phyloP scores from a whole-genome alignment of 2,797 vertebrate species.

The Gobionotothen gibberifrons region DNA sequence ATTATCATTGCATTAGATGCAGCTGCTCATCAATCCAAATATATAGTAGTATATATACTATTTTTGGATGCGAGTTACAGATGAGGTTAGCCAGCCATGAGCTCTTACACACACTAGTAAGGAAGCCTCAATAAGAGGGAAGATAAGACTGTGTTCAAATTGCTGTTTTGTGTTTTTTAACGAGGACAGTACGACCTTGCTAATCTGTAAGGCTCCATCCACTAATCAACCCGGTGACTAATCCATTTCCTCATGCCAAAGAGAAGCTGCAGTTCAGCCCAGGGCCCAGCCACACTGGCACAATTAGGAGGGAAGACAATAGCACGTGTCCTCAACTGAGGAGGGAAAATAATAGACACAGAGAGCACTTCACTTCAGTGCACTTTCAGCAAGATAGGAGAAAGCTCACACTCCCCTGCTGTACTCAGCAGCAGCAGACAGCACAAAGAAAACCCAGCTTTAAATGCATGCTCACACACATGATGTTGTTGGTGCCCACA shows the following conservation, averaged over 20 bases:
- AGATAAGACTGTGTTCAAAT: conserved; percentile 70
- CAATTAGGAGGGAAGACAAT: conserved; percentile 63
- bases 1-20: conserved; percentile 52
- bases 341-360: conserved; percentile 51
- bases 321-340: conserved; percentile 46
- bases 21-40: conserved; percentile 43
- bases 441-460: conserved; percentile 20
- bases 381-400: conserved; percentile 45
- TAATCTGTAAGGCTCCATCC: conserved; percentile 76
- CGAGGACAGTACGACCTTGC: conserved; percentile 68
- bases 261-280: conserved; percentile 56
- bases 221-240: conserved; percentile 78
- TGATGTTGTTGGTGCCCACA: background rate
- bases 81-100: conserved; percentile 72
- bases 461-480: conserved; percentile 1
- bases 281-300: conserved; percentile 49
- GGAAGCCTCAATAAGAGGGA: conserved; percentile 49
- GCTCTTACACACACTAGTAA: conserved; percentile 45
- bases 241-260: conserved; percentile 74
- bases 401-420: conserved; percentile 26
- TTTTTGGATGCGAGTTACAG: conserved; percentile 63
- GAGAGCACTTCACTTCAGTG: conserved; percentile 60
- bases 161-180: conserved; percentile 76
- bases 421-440: conserved; percentile 10
- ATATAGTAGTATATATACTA: conserved; percentile 48